Percentiles rank a stretch among this genome's conserved stretches.
phyloP scores from a whole-genome alignment of 2,888 invertebrate genomes.

The Lasius fuliginosus region DNA sequence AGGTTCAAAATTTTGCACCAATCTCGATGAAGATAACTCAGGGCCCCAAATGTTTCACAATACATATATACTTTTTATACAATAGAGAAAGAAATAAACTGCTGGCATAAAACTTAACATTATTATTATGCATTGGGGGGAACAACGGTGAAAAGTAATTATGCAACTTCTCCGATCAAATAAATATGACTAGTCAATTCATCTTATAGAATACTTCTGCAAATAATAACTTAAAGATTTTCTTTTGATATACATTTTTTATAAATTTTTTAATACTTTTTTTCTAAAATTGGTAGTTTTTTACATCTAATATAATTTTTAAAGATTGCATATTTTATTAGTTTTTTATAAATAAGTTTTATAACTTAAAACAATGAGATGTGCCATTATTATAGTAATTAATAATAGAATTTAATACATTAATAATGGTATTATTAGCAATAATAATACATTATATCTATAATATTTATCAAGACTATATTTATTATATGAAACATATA shows the following conservation, averaged over 20 bases:
- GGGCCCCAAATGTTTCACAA: conserved; percentile 57
- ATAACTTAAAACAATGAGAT: not conserved
- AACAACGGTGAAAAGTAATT: conserved; percentile 19
- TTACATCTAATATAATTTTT: not conserved
- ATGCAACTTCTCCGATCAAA: conserved; percentile 57
- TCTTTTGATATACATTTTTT: not conserved
- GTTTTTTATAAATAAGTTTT: not conserved
- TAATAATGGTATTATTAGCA: no score
- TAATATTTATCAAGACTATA: not conserved
- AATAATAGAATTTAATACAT: not conserved
- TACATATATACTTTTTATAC: conserved; percentile 65
- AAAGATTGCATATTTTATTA: not conserved
- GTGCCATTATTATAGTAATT: not conserved
- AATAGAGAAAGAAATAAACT: conserved; percentile 46
- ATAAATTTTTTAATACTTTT: not conserved
- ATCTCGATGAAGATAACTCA: conserved; percentile 63
- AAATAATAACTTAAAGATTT: not conserved
- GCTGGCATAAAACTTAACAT: conserved; percentile 35
- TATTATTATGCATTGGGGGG: conserved; percentile 49
- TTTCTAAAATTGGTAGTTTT: not conserved
- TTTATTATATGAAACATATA: not conserved
- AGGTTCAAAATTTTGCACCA: conserved; percentile 43
- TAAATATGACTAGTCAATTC: conserved; percentile 18
- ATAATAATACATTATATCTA: not conserved
- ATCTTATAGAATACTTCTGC: not conserved